A percentile compares a stretch with the other conserved stretches of the same genome.
Evolutionary conservation across 2,113 vertebrate species (phyloP).

Genomic region (Charina bottae): DNA sequence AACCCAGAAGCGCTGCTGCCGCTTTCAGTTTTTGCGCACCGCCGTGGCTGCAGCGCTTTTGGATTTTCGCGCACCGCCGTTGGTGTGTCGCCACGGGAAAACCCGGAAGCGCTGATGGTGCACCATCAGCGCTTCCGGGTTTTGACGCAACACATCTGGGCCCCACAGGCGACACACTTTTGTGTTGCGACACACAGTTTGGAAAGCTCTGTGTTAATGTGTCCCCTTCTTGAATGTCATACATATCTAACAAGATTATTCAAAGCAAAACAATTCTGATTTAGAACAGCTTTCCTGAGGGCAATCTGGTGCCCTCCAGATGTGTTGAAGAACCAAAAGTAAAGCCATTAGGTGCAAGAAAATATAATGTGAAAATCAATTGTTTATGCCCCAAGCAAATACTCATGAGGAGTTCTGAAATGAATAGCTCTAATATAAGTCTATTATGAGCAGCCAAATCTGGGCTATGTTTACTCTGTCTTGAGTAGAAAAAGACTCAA

Average conservation of each 20-base stretch:
- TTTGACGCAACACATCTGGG: too few relatives aligned
- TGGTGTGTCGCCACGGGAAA: too few relatives aligned
- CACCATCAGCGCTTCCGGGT: too few relatives aligned
- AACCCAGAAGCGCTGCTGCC: too few relatives aligned
- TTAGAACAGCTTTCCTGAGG: neutral
- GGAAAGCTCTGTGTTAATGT: too few relatives aligned
- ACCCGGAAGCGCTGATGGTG: too few relatives aligned
- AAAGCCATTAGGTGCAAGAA: neutral
- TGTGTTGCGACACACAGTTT: too few relatives aligned
- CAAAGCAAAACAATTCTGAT: constrained; percentile 1
- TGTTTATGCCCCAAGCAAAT: neutral
- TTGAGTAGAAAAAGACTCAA: neutral
- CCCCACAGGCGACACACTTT: too few relatives aligned
- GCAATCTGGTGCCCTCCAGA: neutral
- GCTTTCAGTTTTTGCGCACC: too few relatives aligned
- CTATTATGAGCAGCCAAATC: neutral
- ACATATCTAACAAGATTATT: constrained; percentile 27
- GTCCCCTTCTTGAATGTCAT: too few relatives aligned
- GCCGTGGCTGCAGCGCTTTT: too few relatives aligned
- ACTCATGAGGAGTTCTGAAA: neutral
- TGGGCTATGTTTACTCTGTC: neutral
- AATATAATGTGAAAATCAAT: neutral
- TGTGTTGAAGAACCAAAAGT: neutral
- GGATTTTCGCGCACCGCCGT: too few relatives aligned
- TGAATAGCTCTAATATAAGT: neutral